Percentiles rank a stretch among this genome's conserved stretches.
phyloP scores from a whole-genome alignment of 2,113 vertebrate genomes.

The Capricornis sumatraensis region DNA sequence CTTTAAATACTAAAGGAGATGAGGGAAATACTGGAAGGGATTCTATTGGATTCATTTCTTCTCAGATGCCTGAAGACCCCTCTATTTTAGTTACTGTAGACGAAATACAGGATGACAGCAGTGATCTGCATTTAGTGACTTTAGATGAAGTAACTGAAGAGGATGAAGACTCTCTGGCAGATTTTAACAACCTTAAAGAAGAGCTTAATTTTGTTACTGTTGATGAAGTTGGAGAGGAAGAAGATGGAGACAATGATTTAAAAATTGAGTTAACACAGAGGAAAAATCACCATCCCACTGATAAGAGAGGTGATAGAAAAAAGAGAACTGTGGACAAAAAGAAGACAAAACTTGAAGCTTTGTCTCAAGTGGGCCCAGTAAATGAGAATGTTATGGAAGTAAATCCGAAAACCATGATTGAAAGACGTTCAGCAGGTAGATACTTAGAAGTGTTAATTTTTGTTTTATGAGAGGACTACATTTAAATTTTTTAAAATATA shows the following conservation, averaged over 20 bases:
- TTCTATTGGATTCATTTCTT: constrained; percentile 54
- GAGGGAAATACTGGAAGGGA: constrained; percentile 49
- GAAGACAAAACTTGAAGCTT: constrained; percentile 54
- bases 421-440: constrained; percentile 57
- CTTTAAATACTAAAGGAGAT: constrained; percentile 51
- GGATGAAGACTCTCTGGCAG: constrained; percentile 80
- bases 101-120: constrained; percentile 76
- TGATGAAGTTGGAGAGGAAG: constrained; percentile 87
- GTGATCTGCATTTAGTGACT: constrained; percentile 79
- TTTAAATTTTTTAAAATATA: constrained; percentile 20
- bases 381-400: constrained; percentile 19
- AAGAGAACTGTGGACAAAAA: constrained; percentile 8
- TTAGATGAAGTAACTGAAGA: constrained; percentile 83
- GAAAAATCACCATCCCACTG: constrained; percentile 43
- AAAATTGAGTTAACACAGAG: constrained; percentile 53
- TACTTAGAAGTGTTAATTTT: constrained; percentile 32
- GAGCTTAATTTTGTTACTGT: constrained; percentile 88
- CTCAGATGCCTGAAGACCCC: constrained; percentile 76
- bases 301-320: constrained; percentile 32
- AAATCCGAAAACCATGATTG: constrained; percentile 15
- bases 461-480: constrained; percentile 33
- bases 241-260: constrained; percentile 74
- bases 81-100: constrained; percentile 78
- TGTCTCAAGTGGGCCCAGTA: not conserved
- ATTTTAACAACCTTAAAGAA: constrained; percentile 82